A percentile compares a stretch with the other conserved stretches of the same genome.
Conservation (phyloP, 1,140 invertebrate genomes). For the Drosophila watanabei region DNA sequence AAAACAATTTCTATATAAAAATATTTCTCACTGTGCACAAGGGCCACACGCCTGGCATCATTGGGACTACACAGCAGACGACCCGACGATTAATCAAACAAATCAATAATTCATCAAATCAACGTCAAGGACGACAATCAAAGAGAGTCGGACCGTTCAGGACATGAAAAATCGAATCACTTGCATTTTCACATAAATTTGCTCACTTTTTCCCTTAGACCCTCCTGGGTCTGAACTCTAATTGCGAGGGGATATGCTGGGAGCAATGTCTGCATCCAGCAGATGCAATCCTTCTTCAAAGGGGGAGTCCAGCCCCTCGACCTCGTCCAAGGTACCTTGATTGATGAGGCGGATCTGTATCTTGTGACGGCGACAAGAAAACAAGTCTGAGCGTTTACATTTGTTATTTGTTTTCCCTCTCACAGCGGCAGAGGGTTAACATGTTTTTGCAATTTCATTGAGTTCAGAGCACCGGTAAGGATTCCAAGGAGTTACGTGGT, state of each 20-base stretch:
- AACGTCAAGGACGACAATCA: slow-evolving; percentile 59
- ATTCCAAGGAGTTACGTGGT: slow-evolving; percentile 4
- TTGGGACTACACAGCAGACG: slow-evolving; percentile 13
- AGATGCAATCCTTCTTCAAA: slow-evolving; percentile 47
- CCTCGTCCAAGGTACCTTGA: slow-evolving; percentile 13
- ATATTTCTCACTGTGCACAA: slow-evolving; percentile 6
- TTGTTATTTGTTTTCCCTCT: slow-evolving; percentile 29
- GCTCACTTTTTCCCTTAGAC: slow-evolving; percentile 34
- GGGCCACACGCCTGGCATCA: not conserved
- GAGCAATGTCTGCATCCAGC: slow-evolving; percentile 25
- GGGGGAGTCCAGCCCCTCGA: not conserved
- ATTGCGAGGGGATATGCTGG: slow-evolving; percentile 33
- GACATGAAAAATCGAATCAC: slow-evolving; percentile 73
- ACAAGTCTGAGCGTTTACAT: slow-evolving; percentile 26
- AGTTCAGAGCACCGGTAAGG: slow-evolving; percentile 8
- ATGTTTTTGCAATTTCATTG: slow-evolving; percentile 34
- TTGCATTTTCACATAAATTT: slow-evolving; percentile 77
- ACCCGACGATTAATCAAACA: slow-evolving; percentile 72
- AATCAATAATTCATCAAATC: slow-evolving; percentile 82
- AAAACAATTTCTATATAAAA: not conserved
- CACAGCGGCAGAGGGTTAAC: slow-evolving; percentile 12
- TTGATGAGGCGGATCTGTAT: slow-evolving; percentile 33
- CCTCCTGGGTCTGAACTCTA: slow-evolving; percentile 13
- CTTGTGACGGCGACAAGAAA: slow-evolving; percentile 23
- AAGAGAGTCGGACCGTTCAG: slow-evolving; percentile 21